A percentile compares a stretch with the other conserved stretches of the same genome.
These are phyloP conservation scores for Ibidorhyncha struthersii DNA, from an alignment of 2,113 vertebrate genomes.

Conservation along the genomic window DNA sequence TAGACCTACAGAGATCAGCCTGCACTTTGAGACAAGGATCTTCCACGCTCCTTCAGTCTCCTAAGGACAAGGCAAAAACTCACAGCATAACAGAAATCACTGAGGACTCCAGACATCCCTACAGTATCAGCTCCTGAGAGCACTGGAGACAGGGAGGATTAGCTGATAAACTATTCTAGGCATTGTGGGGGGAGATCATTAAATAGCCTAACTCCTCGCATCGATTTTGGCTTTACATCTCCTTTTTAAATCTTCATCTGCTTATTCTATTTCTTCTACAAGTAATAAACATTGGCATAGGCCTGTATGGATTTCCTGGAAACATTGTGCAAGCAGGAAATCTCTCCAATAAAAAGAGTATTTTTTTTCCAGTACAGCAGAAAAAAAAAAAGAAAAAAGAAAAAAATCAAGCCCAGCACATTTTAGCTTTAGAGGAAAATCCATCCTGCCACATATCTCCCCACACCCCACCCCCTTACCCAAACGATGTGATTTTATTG, in stretches of 20 bases:
- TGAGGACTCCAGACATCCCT: neutral
- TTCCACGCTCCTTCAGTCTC: neutral
- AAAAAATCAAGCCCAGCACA: neutral
- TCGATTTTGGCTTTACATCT: neutral
- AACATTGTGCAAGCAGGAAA: constrained; percentile 68
- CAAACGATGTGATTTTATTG: neutral
- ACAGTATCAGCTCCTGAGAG: neutral
- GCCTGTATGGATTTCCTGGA: constrained; percentile 65
- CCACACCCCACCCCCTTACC: neutral
- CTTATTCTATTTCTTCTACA: constrained; percentile 64
- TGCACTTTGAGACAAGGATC: neutral
- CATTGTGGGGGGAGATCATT: neutral
- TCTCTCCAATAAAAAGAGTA: constrained; percentile 56
- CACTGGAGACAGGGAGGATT: constrained; percentile 16
- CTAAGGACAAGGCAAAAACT: neutral
- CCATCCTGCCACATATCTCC: neutral
- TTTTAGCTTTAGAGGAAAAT: constrained; percentile 7
- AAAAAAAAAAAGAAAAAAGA: neutral
- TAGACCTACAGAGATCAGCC: neutral
- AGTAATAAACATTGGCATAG: constrained; percentile 63
- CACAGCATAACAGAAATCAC: neutral
- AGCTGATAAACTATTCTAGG: neutral
- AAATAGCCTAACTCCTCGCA: neutral
- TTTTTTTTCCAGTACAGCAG: constrained; percentile 27
- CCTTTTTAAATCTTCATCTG: constrained; percentile 16